A percentile compares a stretch with the other conserved stretches of the same genome.
Conservation (phyloP, 1,140 invertebrate species). For the Papilio machaon region DNA sequence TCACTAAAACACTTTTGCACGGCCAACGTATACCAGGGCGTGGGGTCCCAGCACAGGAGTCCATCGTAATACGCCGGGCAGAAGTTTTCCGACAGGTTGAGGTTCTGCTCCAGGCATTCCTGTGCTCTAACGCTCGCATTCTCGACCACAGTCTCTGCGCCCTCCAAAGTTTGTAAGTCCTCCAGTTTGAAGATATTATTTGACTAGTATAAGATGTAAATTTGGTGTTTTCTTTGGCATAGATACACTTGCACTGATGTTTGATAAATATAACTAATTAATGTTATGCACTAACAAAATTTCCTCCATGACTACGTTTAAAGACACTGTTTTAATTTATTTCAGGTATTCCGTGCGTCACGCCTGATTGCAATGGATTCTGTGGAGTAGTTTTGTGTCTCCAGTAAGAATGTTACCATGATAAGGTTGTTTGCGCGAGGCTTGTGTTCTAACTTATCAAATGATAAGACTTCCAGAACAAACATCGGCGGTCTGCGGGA, state of each 20-base stretch:
- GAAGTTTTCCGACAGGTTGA: conserved; percentile 61
- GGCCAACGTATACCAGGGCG: conserved; percentile 84
- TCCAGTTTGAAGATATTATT: conserved; percentile 69
- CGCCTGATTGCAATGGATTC: conserved; percentile 62
- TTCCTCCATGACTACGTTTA: conserved; percentile 44
- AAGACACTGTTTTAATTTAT: conserved; percentile 43
- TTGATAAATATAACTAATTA: conserved; percentile 41
- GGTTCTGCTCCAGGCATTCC: conserved; percentile 64
- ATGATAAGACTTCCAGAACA: conserved; percentile 73
- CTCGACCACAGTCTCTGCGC: conserved; percentile 61
- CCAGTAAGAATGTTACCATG: conserved; percentile 74
- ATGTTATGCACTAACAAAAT: conserved; percentile 44
- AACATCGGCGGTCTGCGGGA: conserved; percentile 76
- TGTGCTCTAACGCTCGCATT: conserved; percentile 60
- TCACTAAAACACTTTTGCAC: conserved; percentile 88
- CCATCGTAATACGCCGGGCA: conserved; percentile 87
- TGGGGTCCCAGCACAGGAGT: conserved; percentile 90
- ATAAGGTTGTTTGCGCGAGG: conserved; percentile 76
- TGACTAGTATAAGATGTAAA: conserved; percentile 40
- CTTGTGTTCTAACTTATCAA: conserved; percentile 81
- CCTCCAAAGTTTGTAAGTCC: conserved; percentile 73
- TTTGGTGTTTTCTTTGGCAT: conserved; percentile 66
- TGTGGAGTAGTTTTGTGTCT: conserved; percentile 63
- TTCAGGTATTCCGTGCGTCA: conserved; percentile 58
- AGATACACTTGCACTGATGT: conserved; percentile 50